Evolutionary conservation across 2,113 vertebrate genomes (phyloP).

Genomic region (Synodontis membranacea): DNA sequence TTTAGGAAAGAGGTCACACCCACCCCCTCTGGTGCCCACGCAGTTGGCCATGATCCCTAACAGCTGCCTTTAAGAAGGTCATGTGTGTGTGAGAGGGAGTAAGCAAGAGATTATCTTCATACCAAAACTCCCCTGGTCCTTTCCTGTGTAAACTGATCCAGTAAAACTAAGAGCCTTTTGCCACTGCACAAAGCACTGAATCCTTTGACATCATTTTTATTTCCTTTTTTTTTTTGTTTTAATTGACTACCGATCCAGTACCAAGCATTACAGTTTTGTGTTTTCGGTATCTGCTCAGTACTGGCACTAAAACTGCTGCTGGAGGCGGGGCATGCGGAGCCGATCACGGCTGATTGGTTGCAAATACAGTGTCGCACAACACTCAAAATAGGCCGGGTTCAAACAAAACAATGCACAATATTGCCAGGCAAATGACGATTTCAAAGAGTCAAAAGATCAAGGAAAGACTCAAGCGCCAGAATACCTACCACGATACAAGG

Average conservation of each 20-base stretch:
- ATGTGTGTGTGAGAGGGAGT: conserved; percentile 18
- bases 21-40: conserved; percentile 46
- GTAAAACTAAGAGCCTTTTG: background rate
- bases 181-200: background rate
- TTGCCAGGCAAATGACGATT: background rate
- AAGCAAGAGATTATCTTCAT: conserved; percentile 40
- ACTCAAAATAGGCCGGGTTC: background rate
- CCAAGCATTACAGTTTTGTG: background rate
- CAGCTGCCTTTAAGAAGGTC: conserved; percentile 44
- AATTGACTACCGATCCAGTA: background rate
- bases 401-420: background rate
- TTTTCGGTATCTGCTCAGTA: background rate
- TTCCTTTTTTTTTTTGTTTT: background rate
- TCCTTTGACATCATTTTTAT: background rate
- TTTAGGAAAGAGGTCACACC: conserved; percentile 46
- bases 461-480: background rate
- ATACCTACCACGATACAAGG: background rate
- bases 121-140: conserved; percentile 27
- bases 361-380: background rate
- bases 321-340: no score
- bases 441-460: background rate
- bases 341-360: background rate
- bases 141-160: conserved; percentile 36
- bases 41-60: conserved; percentile 48
- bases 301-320: background rate